Evolutionary conservation across 2,113 vertebrate species (phyloP).

Genomic region (Strigops habroptila): DNA sequence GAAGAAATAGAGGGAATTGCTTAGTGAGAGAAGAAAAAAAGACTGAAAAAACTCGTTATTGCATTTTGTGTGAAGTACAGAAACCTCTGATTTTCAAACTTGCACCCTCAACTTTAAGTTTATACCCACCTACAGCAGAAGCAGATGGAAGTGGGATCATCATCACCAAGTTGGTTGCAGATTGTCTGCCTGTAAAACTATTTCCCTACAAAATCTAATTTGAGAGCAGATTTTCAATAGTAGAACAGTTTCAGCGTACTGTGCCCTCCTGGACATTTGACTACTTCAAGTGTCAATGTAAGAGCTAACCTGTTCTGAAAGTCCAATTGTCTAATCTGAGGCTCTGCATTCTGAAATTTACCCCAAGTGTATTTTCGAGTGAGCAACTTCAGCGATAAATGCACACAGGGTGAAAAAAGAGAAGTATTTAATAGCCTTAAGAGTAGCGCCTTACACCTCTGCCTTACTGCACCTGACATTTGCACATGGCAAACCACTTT

Average conservation of each 20-base stretch:
- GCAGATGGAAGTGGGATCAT: not conserved
- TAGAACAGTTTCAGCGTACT: not conserved
- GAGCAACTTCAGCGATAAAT: not conserved
- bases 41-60: not conserved
- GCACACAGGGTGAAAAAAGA: not conserved
- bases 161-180: not conserved
- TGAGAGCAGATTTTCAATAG: not conserved
- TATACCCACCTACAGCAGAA: not conserved
- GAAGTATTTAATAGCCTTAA: not conserved
- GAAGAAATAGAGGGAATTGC: not conserved
- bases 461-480: not conserved
- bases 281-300: not conserved
- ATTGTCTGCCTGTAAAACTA: not conserved
- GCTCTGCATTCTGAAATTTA: not conserved
- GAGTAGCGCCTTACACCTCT: not conserved
- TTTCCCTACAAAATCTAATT: not conserved
- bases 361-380: not conserved
- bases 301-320: not conserved
- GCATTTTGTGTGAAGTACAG: not conserved
- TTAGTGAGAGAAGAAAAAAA: not conserved
- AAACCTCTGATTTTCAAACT: not conserved
- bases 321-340: not conserved
- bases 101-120: not conserved
- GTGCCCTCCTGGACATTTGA: not conserved
- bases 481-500: not conserved